phyloP scores from a whole-genome alignment of 2,113 vertebrate species.

The Hystrix brachyura region DNA sequence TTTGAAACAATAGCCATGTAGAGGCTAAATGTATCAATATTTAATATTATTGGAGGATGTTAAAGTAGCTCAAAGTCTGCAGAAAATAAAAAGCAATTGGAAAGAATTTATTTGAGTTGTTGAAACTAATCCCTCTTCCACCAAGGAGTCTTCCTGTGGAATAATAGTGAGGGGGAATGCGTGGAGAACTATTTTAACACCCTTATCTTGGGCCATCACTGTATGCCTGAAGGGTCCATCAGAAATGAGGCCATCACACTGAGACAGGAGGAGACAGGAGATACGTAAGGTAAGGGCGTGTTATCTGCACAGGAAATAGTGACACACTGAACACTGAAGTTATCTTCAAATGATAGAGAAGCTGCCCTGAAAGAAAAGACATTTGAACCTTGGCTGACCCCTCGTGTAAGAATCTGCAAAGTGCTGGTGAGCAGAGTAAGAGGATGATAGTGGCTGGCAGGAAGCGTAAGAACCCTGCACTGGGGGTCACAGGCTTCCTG shows the following conservation, averaged over 20 bases:
- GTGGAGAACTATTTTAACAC: constrained; percentile 12
- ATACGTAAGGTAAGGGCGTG: neutral
- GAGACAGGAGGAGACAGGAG: constrained; percentile 13
- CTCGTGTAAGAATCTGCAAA: neutral
- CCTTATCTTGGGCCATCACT: neutral
- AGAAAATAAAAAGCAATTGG: neutral
- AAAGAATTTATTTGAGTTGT: neutral
- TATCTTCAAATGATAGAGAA: constrained; percentile 35
- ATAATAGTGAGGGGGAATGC: neutral
- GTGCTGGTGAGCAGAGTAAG: neutral
- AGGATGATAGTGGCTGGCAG: neutral
- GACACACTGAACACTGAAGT: neutral
- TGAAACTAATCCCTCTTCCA: neutral
- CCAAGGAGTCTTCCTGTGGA: neutral
- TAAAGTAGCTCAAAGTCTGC: neutral
- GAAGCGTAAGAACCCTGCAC: neutral
- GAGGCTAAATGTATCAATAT: neutral
- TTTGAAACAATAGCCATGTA: neutral
- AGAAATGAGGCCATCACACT: neutral
- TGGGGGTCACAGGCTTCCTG: neutral
- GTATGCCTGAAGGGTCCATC: neutral
- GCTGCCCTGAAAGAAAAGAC: constrained; percentile 33
- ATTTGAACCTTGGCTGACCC: constrained; percentile 79
- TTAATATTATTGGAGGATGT: neutral
- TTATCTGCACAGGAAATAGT: constrained; percentile 25